phyloP scores from a whole-genome alignment of 2,113 vertebrate genomes.

The Petrocephalus zakoni region DNA sequence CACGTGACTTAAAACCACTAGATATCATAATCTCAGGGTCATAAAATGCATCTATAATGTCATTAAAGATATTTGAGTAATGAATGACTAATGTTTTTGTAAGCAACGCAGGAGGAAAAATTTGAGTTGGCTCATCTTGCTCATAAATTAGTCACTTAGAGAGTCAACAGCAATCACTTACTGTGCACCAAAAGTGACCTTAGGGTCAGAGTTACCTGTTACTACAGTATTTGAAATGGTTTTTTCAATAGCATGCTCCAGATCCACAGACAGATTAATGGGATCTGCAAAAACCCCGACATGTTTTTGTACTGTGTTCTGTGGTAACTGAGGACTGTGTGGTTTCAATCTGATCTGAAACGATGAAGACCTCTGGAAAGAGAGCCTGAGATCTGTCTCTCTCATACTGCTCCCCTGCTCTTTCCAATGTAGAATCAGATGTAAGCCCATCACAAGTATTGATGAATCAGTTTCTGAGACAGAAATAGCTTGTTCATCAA shows the following conservation, averaged over 20 bases:
- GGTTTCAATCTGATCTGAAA: not conserved
- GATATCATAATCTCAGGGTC: constrained; percentile 24
- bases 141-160: not conserved
- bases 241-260: not conserved
- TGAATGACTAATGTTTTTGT: constrained; percentile 19
- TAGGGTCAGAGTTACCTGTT: constrained; percentile 11
- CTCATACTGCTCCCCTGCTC: not conserved
- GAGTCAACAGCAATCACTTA: not conserved
- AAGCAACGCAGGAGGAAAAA: not conserved
- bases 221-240: not conserved
- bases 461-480: not conserved
- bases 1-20: too few species aligned
- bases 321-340: constrained; percentile 13
- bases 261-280: not conserved
- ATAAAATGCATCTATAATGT: constrained; percentile 28
- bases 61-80: constrained; percentile 17
- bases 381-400: not conserved
- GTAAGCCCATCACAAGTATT: not conserved
- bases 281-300: not conserved
- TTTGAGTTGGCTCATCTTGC: not conserved
- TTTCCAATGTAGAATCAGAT: not conserved
- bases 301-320: not conserved
- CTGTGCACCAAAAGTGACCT: constrained; percentile 5
- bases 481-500: not conserved
- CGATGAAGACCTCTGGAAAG: not conserved